Percentiles rank a stretch among this genome's conserved stretches.
Conservation (phyloP, 2,797 vertebrate genomes). For the Chrysolophus pictus region DNA sequence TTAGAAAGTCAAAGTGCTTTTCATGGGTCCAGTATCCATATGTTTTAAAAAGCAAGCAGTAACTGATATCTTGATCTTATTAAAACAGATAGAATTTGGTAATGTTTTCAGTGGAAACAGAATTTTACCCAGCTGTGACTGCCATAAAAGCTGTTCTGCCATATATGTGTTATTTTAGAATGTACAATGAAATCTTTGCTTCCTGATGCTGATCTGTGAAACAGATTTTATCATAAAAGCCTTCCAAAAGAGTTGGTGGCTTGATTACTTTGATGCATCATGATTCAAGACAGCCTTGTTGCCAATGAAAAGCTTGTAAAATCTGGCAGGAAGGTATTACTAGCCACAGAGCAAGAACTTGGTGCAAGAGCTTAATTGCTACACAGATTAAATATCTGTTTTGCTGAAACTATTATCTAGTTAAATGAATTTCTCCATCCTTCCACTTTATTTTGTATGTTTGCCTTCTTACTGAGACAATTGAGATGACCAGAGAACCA, state of each 20-base stretch:
- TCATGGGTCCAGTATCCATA: background rate
- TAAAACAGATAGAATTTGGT: background rate
- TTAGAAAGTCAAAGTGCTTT: conserved; percentile 29
- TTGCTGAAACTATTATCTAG: background rate
- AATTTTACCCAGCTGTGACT: background rate
- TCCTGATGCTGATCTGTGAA: background rate
- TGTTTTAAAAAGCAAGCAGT: background rate
- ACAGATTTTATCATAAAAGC: background rate
- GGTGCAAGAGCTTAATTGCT: background rate
- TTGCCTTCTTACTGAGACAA: background rate
- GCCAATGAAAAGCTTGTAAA: background rate
- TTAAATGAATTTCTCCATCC: background rate
- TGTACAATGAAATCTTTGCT: background rate
- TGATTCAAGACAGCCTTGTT: background rate
- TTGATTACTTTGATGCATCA: background rate
- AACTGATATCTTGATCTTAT: background rate
- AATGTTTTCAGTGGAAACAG: background rate
- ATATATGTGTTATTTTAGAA: background rate
- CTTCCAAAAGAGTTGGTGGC: background rate
- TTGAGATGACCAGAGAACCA: background rate
- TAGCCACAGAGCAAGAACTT: background rate
- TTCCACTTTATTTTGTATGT: background rate
- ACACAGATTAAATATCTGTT: background rate
- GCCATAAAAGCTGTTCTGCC: background rate
- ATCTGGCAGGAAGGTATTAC: background rate